Evolutionary conservation across 2,113 vertebrate genomes (phyloP).

Genomic region (Axis porcinus): DNA sequence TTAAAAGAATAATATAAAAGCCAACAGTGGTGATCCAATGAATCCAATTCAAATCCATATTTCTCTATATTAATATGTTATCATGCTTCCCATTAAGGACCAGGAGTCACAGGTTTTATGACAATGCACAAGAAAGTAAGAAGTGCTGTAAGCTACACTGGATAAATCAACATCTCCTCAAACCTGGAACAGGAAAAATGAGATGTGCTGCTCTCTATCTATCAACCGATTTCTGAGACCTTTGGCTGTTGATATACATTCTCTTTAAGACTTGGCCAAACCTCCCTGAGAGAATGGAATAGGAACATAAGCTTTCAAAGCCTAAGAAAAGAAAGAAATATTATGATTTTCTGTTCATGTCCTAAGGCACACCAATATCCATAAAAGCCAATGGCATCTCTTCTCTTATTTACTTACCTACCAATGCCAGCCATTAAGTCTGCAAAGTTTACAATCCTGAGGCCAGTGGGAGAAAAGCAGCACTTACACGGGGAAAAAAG

Average conservation of each 20-base stretch:
- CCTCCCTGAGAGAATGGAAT: not conserved
- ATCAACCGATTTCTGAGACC: not conserved
- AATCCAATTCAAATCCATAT: not conserved
- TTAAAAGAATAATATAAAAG: not conserved
- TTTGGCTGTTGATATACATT: constrained; percentile 25
- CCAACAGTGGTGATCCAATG: not conserved
- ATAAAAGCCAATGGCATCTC: constrained; percentile 16
- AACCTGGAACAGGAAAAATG: not conserved
- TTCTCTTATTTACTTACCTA: constrained; percentile 49
- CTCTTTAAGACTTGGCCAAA: not conserved
- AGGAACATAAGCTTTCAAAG: constrained; percentile 31
- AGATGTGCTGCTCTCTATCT: not conserved
- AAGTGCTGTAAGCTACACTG: not conserved
- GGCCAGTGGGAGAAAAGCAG: constrained; percentile 52
- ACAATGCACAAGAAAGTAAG: not conserved
- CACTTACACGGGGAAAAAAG: not conserved
- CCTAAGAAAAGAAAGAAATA: constrained; percentile 48
- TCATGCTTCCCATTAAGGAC: not conserved
- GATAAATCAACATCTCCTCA: not conserved
- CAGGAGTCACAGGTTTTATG: not conserved
- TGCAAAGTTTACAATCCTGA: constrained; percentile 40
- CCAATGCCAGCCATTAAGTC: not conserved
- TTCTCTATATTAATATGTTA: not conserved
- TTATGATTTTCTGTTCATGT: constrained; percentile 9
- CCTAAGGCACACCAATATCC: not conserved